Base-by-base conservation (phyloP, 2,113 vertebrate species). In the Arenaria interpres region DNA sequence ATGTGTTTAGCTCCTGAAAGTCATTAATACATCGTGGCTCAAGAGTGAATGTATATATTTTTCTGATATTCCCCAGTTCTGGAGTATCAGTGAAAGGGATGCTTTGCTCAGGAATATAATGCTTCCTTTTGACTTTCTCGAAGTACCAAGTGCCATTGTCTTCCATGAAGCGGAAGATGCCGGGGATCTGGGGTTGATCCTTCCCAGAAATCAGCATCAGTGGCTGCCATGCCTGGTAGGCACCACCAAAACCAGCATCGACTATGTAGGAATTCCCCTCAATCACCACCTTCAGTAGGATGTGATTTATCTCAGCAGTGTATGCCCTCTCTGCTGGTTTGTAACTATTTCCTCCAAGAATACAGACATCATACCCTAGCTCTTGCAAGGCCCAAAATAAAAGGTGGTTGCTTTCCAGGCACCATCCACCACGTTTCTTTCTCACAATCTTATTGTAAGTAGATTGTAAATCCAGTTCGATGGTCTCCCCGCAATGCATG, bases 301-400 rank as follows among this genome's bases (percentile, higher is more conserved):
- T 74, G 2, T 98, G 98, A 95, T 91, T 97, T 27, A 97, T 98
- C 94, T n/a, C 62, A 11, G 3, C 95, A 21, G 21, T 56, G 33
- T 98, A 99, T 9, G 97, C 92, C 6, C 76, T 37, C 32, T 68
- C 7, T 64, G 54, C 21, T 9, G 30, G 9, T 1, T 87, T 93
- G 41, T 98, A 99, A 51, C 98, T 97, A 21, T 92, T 98, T 8
- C 93, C 96, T 19, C 98, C 97, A 14, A 99, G 78, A 3, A 95
- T 95, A 4, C 97, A 98, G 12, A 96, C 60, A 1, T 98, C 75
- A 50, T 98, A 99, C 12, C 99, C 98, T 78, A 99, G 96, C 23
- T 98, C 97, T 75, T 97, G 97, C 88, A 99, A 95, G 66, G 97
- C 98, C 99, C 99, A 99, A 39, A 98, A 98, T 14, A 99, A 98